A percentile compares a stretch with the other conserved stretches of the same genome.
These are phyloP conservation scores for Aplocera efformata DNA, from an alignment of 2,888 invertebrate species.

Conservation along the genomic window DNA sequence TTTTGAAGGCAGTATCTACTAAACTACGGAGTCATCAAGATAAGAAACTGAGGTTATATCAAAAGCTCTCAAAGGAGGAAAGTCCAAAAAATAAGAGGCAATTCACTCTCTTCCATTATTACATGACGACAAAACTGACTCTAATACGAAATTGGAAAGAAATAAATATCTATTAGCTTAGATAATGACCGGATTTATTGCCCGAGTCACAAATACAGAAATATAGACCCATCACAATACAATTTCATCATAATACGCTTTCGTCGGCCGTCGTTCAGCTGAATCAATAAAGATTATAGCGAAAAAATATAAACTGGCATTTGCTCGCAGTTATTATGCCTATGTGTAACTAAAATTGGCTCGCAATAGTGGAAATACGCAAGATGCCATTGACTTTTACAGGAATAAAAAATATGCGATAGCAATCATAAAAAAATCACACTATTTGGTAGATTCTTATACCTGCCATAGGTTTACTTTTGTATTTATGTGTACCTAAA, in stretches of 20 bases:
- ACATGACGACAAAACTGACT: slow-evolving; percentile 28
- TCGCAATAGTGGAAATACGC: too few species aligned
- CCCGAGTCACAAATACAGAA: slow-evolving; percentile 34
- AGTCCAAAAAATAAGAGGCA: slow-evolving; percentile 8
- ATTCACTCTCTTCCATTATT: slow-evolving; percentile 21
- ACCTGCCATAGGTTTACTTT: too few species aligned
- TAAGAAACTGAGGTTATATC: too few species aligned
- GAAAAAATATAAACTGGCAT: slow-evolving; percentile 36
- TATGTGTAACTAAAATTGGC: too few species aligned
- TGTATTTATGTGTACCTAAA: too few species aligned
- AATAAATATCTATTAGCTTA: slow-evolving; percentile 45
- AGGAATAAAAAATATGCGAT: too few species aligned
- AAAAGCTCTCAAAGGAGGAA: background rate
- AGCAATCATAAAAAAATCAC: too few species aligned
- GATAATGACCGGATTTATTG: slow-evolving; percentile 43
- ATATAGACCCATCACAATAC: slow-evolving; percentile 39
- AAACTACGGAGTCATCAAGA: too few species aligned
- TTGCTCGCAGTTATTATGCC: too few species aligned
- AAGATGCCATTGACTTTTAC: too few species aligned
- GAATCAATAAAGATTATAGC: slow-evolving; percentile 43
- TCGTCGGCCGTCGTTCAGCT: slow-evolving; percentile 34
- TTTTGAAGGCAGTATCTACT: too few species aligned
- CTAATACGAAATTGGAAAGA: slow-evolving; percentile 36
- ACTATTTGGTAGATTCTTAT: too few species aligned
- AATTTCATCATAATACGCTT: slow-evolving; percentile 37